A percentile compares a stretch with the other conserved stretches of the same genome.
phyloP scores from a whole-genome alignment of 2,797 vertebrate species.

The Eidolon dupreanum region DNA sequence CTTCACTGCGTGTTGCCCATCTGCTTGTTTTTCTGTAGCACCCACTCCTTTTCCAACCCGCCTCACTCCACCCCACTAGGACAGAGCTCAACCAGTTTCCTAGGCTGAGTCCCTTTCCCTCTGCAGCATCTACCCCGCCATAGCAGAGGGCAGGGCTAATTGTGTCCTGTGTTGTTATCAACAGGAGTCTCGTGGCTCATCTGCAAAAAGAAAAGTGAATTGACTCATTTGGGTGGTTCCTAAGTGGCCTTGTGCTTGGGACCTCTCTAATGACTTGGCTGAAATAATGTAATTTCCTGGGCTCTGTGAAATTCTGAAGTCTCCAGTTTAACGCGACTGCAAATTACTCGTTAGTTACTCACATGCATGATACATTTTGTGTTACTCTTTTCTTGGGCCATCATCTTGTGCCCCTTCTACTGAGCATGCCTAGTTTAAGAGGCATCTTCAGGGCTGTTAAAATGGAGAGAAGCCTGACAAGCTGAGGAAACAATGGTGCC shows the following conservation, averaged over 20 bases:
- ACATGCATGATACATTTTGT: not conserved
- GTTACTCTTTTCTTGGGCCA: not conserved
- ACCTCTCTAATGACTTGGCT: not conserved
- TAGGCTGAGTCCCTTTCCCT: not conserved
- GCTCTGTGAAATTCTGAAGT: not conserved
- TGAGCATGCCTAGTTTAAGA: not conserved
- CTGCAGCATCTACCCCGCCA: too few species aligned
- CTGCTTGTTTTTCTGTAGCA: not conserved
- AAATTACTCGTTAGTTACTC: not conserved
- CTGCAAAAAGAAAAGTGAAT: constrained; percentile 19
- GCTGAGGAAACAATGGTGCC: not conserved
- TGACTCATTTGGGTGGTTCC: not conserved
- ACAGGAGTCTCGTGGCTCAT: not conserved
- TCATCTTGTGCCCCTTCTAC: not conserved
- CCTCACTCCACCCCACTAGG: not conserved
- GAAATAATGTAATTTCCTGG: constrained; percentile 37
- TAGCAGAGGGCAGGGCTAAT: not conserved
- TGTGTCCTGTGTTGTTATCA: not conserved
- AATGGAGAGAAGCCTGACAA: not conserved
- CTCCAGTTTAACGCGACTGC: not conserved
- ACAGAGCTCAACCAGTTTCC: not conserved
- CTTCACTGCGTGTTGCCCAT: not conserved
- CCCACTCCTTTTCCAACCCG: not conserved
- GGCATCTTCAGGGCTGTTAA: not conserved
- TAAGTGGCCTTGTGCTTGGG: not conserved